Base-by-base conservation (phyloP, 2,797 vertebrate species). In the Amblyopsis hoosieri region DNA sequence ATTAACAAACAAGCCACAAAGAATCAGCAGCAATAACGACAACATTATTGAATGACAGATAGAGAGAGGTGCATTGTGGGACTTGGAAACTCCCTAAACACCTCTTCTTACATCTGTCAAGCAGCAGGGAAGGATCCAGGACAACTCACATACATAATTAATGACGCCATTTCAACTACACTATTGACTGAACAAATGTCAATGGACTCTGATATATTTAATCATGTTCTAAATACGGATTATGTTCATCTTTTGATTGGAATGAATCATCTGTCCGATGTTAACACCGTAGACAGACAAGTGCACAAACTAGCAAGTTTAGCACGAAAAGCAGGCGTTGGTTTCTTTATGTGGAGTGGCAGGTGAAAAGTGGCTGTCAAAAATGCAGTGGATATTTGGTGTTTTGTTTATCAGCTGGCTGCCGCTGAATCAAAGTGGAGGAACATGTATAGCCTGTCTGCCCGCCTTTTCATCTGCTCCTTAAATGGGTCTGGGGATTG, bases 101-200 rank as follows among this genome's bases (percentile, higher is more conserved):
- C 74, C 82, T 85, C 85, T 67, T 46, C 85, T 88, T 84, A 91
- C 95, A 95, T 96, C 93, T 95, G 94, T 94, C 94, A 94, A 87
- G 89, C 50, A 29, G 62, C 19, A 31, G 46, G 14, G 47, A 72
- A 33, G 51, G 57, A 52, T 47, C 62, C 56, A 54, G 62, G 60
- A 46, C 69, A 64, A 23, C 70, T 29, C 90, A 93, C 93, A 95
- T 95, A 93, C 95, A 96, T 97, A 97, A 97, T 98, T 97, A 97
- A 97, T 97, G 94, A 95, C 94, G 94, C 94, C 89, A 95, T 96
- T 95, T 96, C 95, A 94, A 96, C 96, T 94, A 95, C 91, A 94
- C 93, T 95, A 95, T 97, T 96, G 95, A 97, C 96, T 96, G 96
- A 97, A 97, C 95, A 97, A 95, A 86, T 95, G 95, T 97, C 96